These are phyloP conservation scores for Manduca sexta DNA, from an alignment of 1,140 invertebrate species.

Conservation along the genomic window DNA sequence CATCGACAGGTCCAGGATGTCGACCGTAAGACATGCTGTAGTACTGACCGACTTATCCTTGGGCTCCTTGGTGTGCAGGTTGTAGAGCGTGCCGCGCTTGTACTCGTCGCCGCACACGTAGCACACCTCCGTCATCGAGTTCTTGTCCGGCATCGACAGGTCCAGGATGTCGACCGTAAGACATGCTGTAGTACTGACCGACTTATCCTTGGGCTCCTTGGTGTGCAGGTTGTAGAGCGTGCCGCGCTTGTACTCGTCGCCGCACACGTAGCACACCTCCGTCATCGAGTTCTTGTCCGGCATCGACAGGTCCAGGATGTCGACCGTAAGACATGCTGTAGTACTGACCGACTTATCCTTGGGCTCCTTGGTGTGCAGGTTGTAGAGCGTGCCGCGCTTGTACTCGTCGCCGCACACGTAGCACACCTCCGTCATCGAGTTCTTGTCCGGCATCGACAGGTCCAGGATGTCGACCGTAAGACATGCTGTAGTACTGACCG, in stretches of 20 bases:
- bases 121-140: constrained; percentile 90
- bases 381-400: constrained; percentile 82
- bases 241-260: constrained; percentile 88
- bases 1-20: constrained; percentile 91
- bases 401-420: constrained; percentile 93
- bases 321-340: no score
- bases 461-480: constrained; percentile 90
- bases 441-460: constrained; percentile 92
- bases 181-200: constrained; percentile 37
- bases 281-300: constrained; percentile 92
- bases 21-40: no score
- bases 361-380: constrained; percentile 74
- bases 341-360: constrained; percentile 64
- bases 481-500: constrained; percentile 37
- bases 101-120: constrained; percentile 93
- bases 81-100: constrained; percentile 82
- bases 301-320: constrained; percentile 91
- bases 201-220: constrained; percentile 73
- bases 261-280: constrained; percentile 91
- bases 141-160: constrained; percentile 92
- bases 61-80: constrained; percentile 74
- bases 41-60: constrained; percentile 64
- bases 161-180: constrained; percentile 90
- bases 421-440: constrained; percentile 90
- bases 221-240: constrained; percentile 79